Conservation (phyloP, 2,113 vertebrate genomes). For the Pitta sordida region DNA sequence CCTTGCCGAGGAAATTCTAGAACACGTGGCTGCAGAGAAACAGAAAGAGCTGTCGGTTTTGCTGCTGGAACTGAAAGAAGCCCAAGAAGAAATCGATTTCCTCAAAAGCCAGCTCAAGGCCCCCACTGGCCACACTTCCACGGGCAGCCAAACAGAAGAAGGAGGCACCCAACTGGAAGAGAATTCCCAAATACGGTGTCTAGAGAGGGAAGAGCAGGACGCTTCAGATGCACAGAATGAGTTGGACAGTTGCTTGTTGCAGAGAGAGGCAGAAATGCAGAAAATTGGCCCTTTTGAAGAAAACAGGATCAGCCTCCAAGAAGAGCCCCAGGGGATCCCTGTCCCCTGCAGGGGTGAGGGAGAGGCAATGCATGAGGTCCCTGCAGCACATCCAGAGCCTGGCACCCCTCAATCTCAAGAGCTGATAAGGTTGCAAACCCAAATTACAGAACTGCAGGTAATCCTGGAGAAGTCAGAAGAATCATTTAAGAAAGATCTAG, state of each 20-base stretch:
- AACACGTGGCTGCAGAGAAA: conserved; percentile 61
- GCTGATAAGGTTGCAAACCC: conserved; percentile 30
- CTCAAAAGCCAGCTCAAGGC: conserved; percentile 69
- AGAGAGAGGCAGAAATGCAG: not conserved
- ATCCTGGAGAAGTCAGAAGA: conserved; percentile 58
- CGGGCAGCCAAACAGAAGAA: not conserved
- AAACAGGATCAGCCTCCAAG: not conserved
- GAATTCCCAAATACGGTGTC: not conserved
- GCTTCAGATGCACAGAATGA: not conserved
- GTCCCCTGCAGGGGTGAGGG: not conserved
- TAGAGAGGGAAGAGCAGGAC: not conserved
- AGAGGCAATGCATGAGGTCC: not conserved
- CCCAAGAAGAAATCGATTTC: conserved; percentile 72
- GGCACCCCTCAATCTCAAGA: conserved; percentile 29
- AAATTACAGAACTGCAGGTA: conserved; percentile 52
- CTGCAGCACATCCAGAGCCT: not conserved
- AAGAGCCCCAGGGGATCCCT: not conserved
- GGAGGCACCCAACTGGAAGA: not conserved
- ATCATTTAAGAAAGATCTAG: conserved; percentile 39
- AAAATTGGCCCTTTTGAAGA: not conserved
- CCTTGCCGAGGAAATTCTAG: conserved; percentile 20
- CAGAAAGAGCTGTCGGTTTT: conserved; percentile 71
- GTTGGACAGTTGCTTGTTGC: not conserved
- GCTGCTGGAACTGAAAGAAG: conserved; percentile 74
- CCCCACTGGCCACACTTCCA: not conserved